These are phyloP conservation scores for Patiria pectinifera DNA, from an alignment of 53 echinoderm and acorn worm species.

Conservation along the genomic window DNA sequence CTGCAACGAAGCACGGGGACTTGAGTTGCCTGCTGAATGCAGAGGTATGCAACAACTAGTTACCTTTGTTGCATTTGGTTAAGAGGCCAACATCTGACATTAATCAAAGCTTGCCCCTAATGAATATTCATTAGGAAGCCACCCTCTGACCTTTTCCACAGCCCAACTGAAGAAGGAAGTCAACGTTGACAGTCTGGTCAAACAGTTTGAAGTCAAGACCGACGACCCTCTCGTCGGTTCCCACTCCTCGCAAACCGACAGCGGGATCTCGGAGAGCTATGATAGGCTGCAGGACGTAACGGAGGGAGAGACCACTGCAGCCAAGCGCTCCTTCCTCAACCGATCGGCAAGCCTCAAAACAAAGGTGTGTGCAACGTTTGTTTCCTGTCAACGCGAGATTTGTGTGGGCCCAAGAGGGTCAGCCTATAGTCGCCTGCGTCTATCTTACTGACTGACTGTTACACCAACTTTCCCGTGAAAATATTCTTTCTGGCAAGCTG, in stretches of 20 bases:
- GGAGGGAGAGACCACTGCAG: constrained; percentile 4
- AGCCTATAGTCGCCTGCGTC: too few species aligned
- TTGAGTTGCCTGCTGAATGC: too few species aligned
- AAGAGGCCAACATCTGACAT: too few species aligned
- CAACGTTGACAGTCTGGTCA: constrained; percentile 48
- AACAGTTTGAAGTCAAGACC: constrained; percentile 46
- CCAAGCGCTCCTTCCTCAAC: constrained; percentile 34
- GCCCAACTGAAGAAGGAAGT: constrained; percentile 45
- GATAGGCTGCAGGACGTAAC: constrained; percentile 40
- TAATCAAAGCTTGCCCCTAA: background rate
- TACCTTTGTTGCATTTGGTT: too few species aligned
- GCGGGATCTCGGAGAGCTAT: constrained; percentile 55
- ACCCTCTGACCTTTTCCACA: background rate
- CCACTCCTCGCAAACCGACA: constrained; percentile 57
- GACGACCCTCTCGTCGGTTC: constrained; percentile 41
- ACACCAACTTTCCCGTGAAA: too few species aligned
- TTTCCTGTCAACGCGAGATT: too few species aligned
- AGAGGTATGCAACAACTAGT: too few species aligned
- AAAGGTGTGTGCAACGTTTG: background rate
- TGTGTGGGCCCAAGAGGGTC: too few species aligned
- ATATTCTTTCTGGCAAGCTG: too few species aligned
- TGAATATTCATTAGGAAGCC: background rate
- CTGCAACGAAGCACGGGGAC: too few species aligned
- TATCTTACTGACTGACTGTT: too few species aligned
- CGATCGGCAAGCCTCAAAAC: constrained; percentile 46